Evolutionary conservation across 2,113 vertebrate species (phyloP), one percentile per base, ranked within the genome.

Genomic region (Hymenochirus boettgeri): DNA sequence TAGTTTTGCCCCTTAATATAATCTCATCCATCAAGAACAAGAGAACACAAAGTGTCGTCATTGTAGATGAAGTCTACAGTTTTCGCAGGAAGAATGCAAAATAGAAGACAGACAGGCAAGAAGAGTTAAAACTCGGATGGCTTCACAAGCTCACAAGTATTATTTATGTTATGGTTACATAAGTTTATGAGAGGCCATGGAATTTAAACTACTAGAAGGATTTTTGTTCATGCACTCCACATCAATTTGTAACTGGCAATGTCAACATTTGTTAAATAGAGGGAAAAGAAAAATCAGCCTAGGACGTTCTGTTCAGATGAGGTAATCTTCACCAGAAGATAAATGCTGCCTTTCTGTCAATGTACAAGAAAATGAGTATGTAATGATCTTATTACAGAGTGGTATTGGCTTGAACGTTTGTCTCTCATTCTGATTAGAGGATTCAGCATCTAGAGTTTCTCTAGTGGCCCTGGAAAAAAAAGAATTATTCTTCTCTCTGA

Each of bases 351-450:
- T 1, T 64, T 77, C 25, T 72, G 61, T 70, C 63, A 74, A 57
- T 63, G 73, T 59, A 19, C 25, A 71, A 57, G 71, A 45, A 81
- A n/a, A 2, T 78, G 72, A 19, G 53, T 55, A 75, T 76, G 48
- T 75, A 72, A 75, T 74, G 60, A 71, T 80, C 73, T 74, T 73
- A 75, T 83, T 78, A 74, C 67, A 65, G 73, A 78, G 70, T 7
- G 75, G 55, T 71, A 72, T 51, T 80, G 76, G 71, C 73, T 79
- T 73, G 74, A 74, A 77, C 75, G 77, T 71, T 77, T 72, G 82
- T 77, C 77, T 76, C 73, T 79, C 39, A 53, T 46, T 76, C 50
- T 71, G 70, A 76, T 82, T 76, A 79, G 73, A 71, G 76, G 72
- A 81, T 62, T 54, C 51, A 74, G 67, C 61, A 72, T 71, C 69